Evolutionary conservation across 2,888 invertebrate genomes (phyloP).

Genomic region (Drosophila kokeensis): DNA sequence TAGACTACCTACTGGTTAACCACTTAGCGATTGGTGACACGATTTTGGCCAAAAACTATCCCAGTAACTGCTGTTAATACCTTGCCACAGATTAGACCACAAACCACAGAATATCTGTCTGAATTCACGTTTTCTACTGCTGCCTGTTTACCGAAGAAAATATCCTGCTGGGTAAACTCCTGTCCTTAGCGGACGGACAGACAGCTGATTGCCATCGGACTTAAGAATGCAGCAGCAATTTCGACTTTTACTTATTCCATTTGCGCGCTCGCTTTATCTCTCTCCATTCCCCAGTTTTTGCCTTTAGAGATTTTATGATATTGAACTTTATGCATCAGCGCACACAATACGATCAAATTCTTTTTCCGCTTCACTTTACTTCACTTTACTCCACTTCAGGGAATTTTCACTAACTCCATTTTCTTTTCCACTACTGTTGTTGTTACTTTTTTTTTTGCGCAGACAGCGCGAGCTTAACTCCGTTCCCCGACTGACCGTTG

Average conservation of each 20-base stretch:
- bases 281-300: conserved; percentile 16
- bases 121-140: conserved; percentile 43
- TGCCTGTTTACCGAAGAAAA: conserved; percentile 35
- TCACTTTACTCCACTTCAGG: conserved; percentile 34
- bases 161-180: conserved; percentile 20
- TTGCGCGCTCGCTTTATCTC: background rate
- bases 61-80: conserved; percentile 10
- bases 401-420: conserved; percentile 52
- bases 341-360: conserved; percentile 38
- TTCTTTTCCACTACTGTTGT: conserved; percentile 36
- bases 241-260: conserved; percentile 1
- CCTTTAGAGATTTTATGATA: conserved; percentile 30
- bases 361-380: conserved; percentile 18
- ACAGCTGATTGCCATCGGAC: conserved; percentile 37
- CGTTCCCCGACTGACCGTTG: conserved; percentile 43
- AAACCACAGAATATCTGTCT: background rate
- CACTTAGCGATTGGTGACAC: conserved; percentile 47
- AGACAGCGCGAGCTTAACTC: conserved; percentile 27
- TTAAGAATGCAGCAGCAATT: conserved; percentile 1
- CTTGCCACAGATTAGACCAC: conserved; percentile 9
- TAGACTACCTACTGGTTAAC: conserved; percentile 5
- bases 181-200: conserved; percentile 12
- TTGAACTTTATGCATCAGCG: conserved; percentile 57
- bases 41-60: conserved; percentile 17
- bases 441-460: conserved; percentile 19